Evolutionary conservation across 2,113 vertebrate species (phyloP).

Genomic region (Otolemur garnettii): DNA sequence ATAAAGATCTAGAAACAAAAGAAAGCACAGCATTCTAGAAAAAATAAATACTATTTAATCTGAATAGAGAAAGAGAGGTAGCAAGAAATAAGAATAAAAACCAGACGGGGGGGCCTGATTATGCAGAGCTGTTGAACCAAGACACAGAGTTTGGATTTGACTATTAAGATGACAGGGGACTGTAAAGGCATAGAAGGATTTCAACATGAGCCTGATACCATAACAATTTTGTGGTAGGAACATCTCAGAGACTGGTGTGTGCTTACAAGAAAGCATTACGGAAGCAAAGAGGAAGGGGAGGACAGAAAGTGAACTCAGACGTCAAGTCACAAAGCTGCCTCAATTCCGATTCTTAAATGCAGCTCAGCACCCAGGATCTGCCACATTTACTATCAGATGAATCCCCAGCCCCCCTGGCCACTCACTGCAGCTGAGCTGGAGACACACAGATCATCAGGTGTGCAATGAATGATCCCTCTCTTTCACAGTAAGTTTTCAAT

Average conservation of each 20-base stretch:
- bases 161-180: neutral
- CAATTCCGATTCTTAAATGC: neutral
- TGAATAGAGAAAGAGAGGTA: neutral
- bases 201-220: neutral
- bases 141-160: neutral
- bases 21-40: neutral
- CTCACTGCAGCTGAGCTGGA: neutral
- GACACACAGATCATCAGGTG: neutral
- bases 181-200: neutral
- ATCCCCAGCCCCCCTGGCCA: neutral
- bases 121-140: neutral
- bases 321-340: neutral
- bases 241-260: neutral
- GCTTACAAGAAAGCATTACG: neutral
- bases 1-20: neutral
- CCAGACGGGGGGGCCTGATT: neutral
- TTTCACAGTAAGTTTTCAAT: neutral
- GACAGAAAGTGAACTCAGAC: neutral
- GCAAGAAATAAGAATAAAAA: neutral
- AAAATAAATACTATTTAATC: neutral
- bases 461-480: neutral
- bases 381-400: neutral
- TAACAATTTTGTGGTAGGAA: neutral
- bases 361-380: neutral
- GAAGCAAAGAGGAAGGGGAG: neutral